Evolutionary conservation across 1,140 invertebrate genomes (phyloP), one percentile per base, ranked within the genome.

Genomic region (Pseudomyrmex dendroicus): DNA sequence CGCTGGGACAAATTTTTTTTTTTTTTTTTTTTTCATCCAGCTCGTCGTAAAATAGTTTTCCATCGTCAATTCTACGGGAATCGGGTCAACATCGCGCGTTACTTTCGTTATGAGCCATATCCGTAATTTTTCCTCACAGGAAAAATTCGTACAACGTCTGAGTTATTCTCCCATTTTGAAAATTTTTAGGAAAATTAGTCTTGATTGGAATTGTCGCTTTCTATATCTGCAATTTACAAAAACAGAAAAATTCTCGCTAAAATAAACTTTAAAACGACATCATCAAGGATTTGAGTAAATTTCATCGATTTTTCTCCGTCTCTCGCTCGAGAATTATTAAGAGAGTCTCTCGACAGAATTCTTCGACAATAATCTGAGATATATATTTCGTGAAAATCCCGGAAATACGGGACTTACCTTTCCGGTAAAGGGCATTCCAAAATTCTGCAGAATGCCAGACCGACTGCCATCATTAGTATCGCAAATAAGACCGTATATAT

Each of bases 341-440:
- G 35, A 35, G 5, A 5, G 35, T 35, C 35, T 35, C 35, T 35
- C 35, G 0, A 35, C 35, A 35, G 35, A 35, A 35, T 35, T 35
- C 35, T 35, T 35, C 35, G 35, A 35, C 35, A 22, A 56, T 56
- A 57, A 72, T 72, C 15, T 8, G 52, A 52, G 48, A 20, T 70
- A 50, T 56, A 35, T 56, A 9, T 20, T 12, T 13, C 8, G 15
- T 22, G 15, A 25, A 50, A 44, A 68, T 13, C 25, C 7, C 35
- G 35, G 35, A 35, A 35, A 5, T 35, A 7, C 35, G 35, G 5
- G 35, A 89, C 83, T 92, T 84, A 94, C 93, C 93, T 94, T 91
- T 94, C 95, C 48, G 96, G 94, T 95, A 96, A 96, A 44, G 96
- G 95, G 91, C 96, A 96, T 22, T 95, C 96, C 92, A 96, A 95